phyloP scores from a whole-genome alignment of 2,113 vertebrate species.

The Rynchops niger region DNA sequence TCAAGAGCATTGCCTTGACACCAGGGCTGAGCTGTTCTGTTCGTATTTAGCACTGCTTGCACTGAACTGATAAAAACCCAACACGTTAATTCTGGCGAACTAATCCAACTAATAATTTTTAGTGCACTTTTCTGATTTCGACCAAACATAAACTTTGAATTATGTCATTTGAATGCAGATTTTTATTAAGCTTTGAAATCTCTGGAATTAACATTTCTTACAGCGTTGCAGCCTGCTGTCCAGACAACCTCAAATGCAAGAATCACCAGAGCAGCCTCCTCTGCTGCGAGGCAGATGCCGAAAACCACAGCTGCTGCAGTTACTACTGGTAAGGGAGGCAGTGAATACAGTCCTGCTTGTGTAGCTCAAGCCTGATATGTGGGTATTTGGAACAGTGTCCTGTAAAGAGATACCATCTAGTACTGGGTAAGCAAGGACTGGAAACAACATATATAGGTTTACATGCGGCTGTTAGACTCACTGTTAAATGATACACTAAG shows the following conservation, averaged over 20 bases:
- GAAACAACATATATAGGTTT: fast-evolving
- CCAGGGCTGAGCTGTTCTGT: background rate
- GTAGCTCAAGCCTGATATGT: background rate
- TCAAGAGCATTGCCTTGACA: background rate
- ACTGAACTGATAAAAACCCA: background rate
- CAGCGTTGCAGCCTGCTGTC: constrained; percentile 29
- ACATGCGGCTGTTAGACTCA: background rate
- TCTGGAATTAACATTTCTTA: background rate
- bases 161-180: background rate
- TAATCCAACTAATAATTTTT: background rate
- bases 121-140: background rate
- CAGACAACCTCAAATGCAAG: background rate
- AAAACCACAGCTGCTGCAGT: background rate
- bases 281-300: constrained; percentile 48
- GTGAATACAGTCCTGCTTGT: background rate
- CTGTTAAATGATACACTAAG: background rate
- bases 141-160: background rate
- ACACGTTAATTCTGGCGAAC: background rate
- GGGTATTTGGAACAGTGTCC: background rate
- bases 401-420: background rate
- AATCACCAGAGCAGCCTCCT: constrained; percentile 65
- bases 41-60: background rate
- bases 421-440: background rate
- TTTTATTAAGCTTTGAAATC: background rate
- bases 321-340: constrained; percentile 11